phyloP scores from a whole-genome alignment of 2,797 vertebrate species.

The Acomys russatus region DNA sequence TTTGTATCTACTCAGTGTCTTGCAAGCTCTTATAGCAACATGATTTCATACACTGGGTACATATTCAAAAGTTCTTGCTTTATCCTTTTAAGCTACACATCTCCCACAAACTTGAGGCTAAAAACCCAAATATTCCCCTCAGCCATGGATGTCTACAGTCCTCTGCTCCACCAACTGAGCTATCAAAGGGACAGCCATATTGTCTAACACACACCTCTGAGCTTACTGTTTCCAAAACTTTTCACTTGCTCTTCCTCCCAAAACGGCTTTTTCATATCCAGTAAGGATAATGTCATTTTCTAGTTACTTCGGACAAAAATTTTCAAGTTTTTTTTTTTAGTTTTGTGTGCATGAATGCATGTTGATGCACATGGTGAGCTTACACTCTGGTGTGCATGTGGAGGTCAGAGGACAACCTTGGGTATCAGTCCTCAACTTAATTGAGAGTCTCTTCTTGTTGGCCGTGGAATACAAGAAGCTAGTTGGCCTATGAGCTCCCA shows the following conservation, averaged over 20 bases:
- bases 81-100: background rate
- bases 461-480: background rate
- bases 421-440: background rate
- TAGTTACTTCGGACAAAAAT: constrained; percentile 4
- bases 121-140: background rate
- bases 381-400: background rate
- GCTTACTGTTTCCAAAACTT: background rate
- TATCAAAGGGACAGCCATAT: too few species aligned
- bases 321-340: background rate
- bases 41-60: too few species aligned
- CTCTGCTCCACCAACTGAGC: too few species aligned
- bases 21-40: background rate
- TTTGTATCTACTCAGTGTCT: background rate
- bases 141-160: background rate
- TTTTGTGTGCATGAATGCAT: background rate
- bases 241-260: background rate
- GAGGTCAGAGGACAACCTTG: background rate
- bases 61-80: background rate
- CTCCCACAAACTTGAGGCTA: background rate
- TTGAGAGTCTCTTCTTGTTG: background rate
- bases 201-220: background rate
- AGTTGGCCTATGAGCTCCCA: background rate
- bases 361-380: background rate
- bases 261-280: background rate
- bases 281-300: background rate